Evolutionary conservation across 1,140 invertebrate species (phyloP), one percentile per base, ranked within the genome.

Genomic region (Penaeus vannamei): DNA sequence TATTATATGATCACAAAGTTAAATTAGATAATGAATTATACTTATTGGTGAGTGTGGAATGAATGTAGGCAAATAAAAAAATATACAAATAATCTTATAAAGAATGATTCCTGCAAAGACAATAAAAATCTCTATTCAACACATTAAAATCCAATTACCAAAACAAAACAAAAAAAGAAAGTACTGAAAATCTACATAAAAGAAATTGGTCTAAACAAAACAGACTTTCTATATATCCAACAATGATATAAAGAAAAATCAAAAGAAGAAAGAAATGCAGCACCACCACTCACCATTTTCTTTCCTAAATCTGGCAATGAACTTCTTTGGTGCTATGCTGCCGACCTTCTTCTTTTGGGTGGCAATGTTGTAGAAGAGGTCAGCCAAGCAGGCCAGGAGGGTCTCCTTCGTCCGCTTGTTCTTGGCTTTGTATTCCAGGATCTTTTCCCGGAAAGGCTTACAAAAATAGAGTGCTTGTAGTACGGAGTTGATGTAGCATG

Each of bases 261-360:
- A 64, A 76, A 90, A 53, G 72, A 76, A n/a, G 66, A 46, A 23
- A 42, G 17, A 85, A 85, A 64, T 64, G 26, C 7, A 14, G 60
- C 26, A 87, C 4, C 20, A 23, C 0, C 90, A 92, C 91, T 83
- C 82, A 98, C 97, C 98, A 96, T 99, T 99, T 94, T 99, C 99
- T 95, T 99, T 99, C 92, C 98, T 95, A 92, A 99, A 93, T 92
- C 98, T 95, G 91, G 98, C 98, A 92, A 99, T 99, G 94, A 99
- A 99, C 93, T 99, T 99, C 94, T 99, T 99, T 91, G 99, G 99
- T 82, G 99, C 98, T 93, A 99, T 98, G 66, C 98, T 99, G 66
- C 99, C 99, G 90, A 99, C 98, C 95, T 99, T 99, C 93, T 99
- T 99, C 95, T 99, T 99, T 92, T 99, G 99, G 8, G 98, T 99